Evolutionary conservation across 1,140 invertebrate species (phyloP).

Genomic region (Scaptomyza pallida): DNA sequence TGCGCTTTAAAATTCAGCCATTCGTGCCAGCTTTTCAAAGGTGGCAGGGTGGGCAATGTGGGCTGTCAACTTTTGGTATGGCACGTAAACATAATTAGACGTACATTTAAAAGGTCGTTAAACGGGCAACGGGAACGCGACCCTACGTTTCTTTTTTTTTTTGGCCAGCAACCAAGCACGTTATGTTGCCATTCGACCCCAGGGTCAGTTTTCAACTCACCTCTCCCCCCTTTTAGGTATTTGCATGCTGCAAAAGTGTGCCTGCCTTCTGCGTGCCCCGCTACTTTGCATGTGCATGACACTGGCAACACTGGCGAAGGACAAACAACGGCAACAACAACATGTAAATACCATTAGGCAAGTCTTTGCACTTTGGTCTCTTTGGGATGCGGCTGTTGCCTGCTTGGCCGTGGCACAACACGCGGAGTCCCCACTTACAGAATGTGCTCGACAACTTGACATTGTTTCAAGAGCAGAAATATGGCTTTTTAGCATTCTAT

Average conservation of each 20-base stretch:
- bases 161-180: conserved; percentile 20
- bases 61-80: conserved; percentile 48
- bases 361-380: conserved; percentile 22
- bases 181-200: conserved; percentile 40
- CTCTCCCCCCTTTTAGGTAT: conserved; percentile 53
- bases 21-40: conserved; percentile 30
- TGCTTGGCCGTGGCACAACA: conserved; percentile 49
- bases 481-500: conserved; percentile 65
- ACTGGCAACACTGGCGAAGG: conserved; percentile 48
- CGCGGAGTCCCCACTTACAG: conserved; percentile 52
- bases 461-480: conserved; percentile 76
- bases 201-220: conserved; percentile 13
- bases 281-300: conserved; percentile 54
- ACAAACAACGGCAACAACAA: conserved; percentile 66
- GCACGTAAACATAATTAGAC: conserved; percentile 79
- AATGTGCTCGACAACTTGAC: conserved; percentile 72
- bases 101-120: conserved; percentile 80
- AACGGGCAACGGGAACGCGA: conserved; percentile 48
- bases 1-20: conserved; percentile 63
- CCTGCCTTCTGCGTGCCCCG: conserved; percentile 3
- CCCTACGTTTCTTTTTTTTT: conserved; percentile 16
- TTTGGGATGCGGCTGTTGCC: background rate
- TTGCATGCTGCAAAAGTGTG: conserved; percentile 63
- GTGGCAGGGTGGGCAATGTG: background rate
- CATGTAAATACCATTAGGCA: conserved; percentile 73